Conservation (phyloP, 2,113 vertebrate genomes). For the Bubo scandiacus region DNA sequence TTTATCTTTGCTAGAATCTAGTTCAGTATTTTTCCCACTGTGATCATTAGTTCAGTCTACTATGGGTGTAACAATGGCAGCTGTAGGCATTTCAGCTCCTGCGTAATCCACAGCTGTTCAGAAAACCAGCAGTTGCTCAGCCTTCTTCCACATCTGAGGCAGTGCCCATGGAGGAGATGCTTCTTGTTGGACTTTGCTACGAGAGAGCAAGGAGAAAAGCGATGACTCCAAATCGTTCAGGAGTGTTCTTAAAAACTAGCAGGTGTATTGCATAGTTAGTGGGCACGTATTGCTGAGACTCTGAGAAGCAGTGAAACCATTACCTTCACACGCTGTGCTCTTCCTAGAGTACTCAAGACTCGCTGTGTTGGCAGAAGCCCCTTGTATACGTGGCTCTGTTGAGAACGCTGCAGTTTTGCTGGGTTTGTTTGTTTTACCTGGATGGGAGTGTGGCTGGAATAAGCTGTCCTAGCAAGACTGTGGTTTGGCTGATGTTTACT, state of each 20-base stretch:
- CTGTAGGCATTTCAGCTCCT: not conserved
- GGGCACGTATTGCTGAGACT: not conserved
- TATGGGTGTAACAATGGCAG: not conserved
- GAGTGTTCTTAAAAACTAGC: not conserved
- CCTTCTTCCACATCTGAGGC: not conserved
- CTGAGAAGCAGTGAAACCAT: not conserved
- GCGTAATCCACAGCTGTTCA: fast-evolving
- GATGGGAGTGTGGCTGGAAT: not conserved
- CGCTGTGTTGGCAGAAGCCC: not conserved
- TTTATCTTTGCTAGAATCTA: not conserved
- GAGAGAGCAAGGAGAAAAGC: not conserved
- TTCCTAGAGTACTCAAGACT: not conserved
- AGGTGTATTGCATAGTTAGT: not conserved
- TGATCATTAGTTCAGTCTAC: not conserved
- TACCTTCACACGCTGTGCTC: not conserved
- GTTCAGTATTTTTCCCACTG: not conserved
- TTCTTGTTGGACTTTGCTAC: not conserved
- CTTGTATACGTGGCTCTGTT: not conserved
- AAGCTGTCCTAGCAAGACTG: not conserved
- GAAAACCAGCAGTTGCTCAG: not conserved
- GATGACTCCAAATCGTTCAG: not conserved
- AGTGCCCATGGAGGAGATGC: no score
- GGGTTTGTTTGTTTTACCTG: not conserved
- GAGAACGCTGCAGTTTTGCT: not conserved
- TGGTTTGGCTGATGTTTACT: not conserved